phyloP scores from a whole-genome alignment of 1,140 invertebrate species.

The Propsilocerus akamusi region DNA sequence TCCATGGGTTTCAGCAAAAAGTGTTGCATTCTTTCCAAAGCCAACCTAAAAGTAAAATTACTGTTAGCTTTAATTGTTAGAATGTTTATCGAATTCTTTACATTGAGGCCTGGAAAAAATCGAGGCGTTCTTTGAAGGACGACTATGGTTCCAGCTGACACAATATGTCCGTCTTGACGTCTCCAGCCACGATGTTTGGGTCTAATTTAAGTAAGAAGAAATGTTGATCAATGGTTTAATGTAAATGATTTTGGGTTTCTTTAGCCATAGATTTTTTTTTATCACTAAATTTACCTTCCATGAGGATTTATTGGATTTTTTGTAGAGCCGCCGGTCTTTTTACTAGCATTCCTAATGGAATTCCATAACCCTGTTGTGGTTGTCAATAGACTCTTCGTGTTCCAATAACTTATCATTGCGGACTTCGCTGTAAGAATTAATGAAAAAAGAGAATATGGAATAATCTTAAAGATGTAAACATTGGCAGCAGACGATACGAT shows the following conservation, averaged over 20 bases:
- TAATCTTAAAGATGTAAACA: too few relatives aligned
- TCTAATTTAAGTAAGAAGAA: too few relatives aligned
- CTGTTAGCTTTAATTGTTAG: constrained; percentile 4
- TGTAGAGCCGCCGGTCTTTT: constrained; percentile 44
- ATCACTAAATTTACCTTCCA: constrained; percentile 6
- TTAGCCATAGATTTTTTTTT: background rate
- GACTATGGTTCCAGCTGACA: constrained; percentile 42
- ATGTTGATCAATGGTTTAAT: constrained; percentile 29
- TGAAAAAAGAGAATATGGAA: too few relatives aligned
- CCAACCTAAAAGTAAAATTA: constrained; percentile 40
- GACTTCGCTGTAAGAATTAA: too few relatives aligned
- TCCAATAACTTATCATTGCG: too few relatives aligned
- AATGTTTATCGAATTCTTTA: constrained; percentile 21
- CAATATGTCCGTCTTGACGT: constrained; percentile 40
- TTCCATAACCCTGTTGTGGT: too few relatives aligned
- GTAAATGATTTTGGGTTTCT: background rate
- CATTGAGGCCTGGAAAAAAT: constrained; percentile 66
- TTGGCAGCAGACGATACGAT: too few relatives aligned
- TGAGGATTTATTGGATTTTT: constrained; percentile 29
- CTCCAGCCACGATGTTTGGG: constrained; percentile 56
- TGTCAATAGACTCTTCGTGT: too few relatives aligned
- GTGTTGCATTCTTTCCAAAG: constrained; percentile 49
- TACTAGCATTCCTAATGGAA: constrained; percentile 34
- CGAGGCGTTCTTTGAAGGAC: constrained; percentile 44
- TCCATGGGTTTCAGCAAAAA: constrained; percentile 55